Conservation (phyloP, 2,797 vertebrate species). For the Caiman crocodilus region DNA sequence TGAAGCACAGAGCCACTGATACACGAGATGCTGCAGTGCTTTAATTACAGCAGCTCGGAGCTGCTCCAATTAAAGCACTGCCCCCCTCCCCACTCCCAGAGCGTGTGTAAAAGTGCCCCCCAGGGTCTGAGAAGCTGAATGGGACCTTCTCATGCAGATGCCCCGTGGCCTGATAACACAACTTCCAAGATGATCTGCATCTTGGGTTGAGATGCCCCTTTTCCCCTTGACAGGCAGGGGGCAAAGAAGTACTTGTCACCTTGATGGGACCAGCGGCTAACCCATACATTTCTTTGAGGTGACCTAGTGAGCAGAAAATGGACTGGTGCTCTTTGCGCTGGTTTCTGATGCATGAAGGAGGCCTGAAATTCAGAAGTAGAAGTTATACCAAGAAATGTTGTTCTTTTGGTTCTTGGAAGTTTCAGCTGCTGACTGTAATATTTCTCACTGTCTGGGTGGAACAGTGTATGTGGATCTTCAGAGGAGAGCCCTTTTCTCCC, state of each 20-base stretch:
- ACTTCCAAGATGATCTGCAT: not conserved
- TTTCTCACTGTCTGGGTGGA: not conserved
- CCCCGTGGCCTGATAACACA: no score
- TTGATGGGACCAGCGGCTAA: not conserved
- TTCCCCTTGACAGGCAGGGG: slow-evolving; percentile 31
- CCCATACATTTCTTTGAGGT: not conserved
- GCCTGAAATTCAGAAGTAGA: slow-evolving; percentile 39
- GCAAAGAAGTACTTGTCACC: slow-evolving; percentile 4
- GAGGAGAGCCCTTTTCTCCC: not conserved
- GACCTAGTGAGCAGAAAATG: not conserved
- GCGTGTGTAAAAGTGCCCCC: no score
- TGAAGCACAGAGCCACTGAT: no score
- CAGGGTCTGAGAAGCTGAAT: no score
- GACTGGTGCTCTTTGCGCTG: not conserved
- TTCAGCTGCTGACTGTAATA: not conserved
- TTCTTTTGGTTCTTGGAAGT: not conserved
- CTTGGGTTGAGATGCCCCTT: not conserved
- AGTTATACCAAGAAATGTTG: not conserved
- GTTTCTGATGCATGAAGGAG: not conserved
- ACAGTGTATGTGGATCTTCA: not conserved
- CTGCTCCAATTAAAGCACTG: no score
- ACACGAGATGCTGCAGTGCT: no score
- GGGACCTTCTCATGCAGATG: no score
- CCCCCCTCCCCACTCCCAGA: no score
- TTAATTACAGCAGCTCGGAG: no score